Conservation (phyloP, 1,140 invertebrate species). For the Pseudomyrmex concolor region DNA sequence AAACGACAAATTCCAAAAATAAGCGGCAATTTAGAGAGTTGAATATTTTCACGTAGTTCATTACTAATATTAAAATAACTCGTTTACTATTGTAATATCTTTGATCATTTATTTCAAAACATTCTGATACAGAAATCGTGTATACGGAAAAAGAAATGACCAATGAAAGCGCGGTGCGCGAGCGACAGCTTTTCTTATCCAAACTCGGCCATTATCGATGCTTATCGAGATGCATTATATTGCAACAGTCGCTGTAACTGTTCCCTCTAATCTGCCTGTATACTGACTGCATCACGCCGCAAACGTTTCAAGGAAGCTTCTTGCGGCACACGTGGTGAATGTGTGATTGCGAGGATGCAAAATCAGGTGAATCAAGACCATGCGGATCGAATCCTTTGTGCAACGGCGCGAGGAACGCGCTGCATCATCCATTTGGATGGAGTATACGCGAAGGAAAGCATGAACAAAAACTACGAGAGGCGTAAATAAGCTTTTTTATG, state of each 20-base stretch:
- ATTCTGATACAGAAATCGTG: conserved; percentile 7
- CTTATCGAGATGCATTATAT: conserved; percentile 26
- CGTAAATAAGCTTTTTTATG: conserved; percentile 60
- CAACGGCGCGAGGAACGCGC: conserved; percentile 61
- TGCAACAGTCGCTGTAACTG: conserved; percentile 41
- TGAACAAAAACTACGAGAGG: conserved; percentile 67
- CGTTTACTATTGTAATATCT: not conserved
- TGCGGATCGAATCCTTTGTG: conserved; percentile 67
- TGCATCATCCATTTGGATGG: conserved; percentile 71
- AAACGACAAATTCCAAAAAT: conserved; percentile 4
- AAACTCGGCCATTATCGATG: conserved; percentile 27
- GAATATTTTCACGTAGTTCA: not conserved
- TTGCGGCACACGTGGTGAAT: not conserved
- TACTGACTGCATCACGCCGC: conserved; percentile 35
- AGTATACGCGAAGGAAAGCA: conserved; percentile 13
- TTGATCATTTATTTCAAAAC: not conserved
- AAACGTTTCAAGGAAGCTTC: conserved; percentile 29
- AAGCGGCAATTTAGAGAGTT: not conserved
- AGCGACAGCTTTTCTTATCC: conserved; percentile 22
- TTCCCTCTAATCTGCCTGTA: conserved; percentile 39
- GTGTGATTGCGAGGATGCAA: conserved; percentile 48
- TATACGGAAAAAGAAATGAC: not conserved
- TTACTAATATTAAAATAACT: too few species aligned
- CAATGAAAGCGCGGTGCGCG: too few species aligned
- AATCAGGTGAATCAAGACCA: conserved; percentile 67